Evolutionary conservation across 2,888 invertebrate species (phyloP).

Genomic region (Campoletis raptor): DNA sequence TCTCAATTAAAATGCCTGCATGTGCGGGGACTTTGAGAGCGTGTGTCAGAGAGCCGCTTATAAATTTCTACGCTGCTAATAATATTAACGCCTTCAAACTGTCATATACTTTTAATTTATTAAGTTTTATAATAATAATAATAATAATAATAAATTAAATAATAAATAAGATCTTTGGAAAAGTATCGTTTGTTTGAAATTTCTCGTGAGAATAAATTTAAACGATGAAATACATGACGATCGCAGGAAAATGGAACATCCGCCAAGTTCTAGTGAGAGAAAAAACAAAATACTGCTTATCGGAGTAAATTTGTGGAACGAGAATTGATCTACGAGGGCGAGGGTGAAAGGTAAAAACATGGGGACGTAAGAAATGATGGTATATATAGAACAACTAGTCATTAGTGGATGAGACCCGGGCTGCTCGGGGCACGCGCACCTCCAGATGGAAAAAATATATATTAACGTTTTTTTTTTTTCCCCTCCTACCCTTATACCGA

Average conservation of each 20-base stretch:
- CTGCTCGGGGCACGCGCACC: constrained; percentile 75
- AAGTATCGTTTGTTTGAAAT: neutral
- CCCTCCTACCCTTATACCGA: neutral
- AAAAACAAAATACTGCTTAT: neutral
- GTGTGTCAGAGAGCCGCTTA: constrained; percentile 50
- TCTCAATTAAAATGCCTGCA: constrained; percentile 83
- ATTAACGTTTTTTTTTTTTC: neutral
- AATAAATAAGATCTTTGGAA: neutral
- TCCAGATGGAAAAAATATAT: constrained; percentile 79
- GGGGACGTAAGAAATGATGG: constrained; percentile 19
- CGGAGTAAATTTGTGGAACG: constrained; percentile 1
- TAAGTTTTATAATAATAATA: neutral
- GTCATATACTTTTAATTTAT: neutral
- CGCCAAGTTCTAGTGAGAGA: neutral
- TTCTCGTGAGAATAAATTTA: neutral
- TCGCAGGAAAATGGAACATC: too few species aligned
- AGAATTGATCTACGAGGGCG: constrained; percentile 4
- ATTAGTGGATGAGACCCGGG: constrained; percentile 82
- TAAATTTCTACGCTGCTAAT: constrained; percentile 62
- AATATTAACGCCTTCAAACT: constrained; percentile 50
- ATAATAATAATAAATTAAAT: neutral
- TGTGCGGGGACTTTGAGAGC: constrained; percentile 75
- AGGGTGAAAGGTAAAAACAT: neutral
- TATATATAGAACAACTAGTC: constrained; percentile 72
- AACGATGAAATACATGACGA: too few species aligned